Percentiles rank a stretch among this genome's conserved stretches.
Evolutionary conservation across 2,797 vertebrate genomes (phyloP).

Genomic region (Telmatherina bonti): DNA sequence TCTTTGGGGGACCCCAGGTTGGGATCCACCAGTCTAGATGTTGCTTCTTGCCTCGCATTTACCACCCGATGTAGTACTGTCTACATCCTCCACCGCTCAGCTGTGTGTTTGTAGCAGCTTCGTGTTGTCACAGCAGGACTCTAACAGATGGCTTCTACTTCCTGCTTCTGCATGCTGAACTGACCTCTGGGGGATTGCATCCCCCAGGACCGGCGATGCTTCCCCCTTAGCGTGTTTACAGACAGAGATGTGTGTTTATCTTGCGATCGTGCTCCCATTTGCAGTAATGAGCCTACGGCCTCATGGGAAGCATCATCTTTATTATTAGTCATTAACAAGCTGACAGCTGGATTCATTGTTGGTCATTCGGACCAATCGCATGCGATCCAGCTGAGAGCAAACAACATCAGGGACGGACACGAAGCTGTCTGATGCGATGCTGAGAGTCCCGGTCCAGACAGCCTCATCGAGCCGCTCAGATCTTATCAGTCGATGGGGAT

Average conservation of each 20-base stretch:
- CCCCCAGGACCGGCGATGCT: slow-evolving; percentile 43
- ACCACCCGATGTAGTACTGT: no score
- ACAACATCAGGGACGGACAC: no score
- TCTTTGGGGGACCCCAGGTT: no score
- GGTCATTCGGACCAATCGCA: neutral
- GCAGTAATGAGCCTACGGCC: slow-evolving; percentile 54
- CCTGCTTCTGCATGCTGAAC: slow-evolving; percentile 64
- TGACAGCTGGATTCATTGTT: slow-evolving; percentile 6
- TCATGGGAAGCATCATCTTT: slow-evolving; percentile 58
- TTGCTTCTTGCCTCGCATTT: no score
- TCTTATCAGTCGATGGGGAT: slow-evolving; percentile 13
- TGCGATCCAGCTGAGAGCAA: no score
- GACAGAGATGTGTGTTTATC: neutral
- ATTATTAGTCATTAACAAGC: slow-evolving; percentile 49
- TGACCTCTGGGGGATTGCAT: slow-evolving; percentile 69
- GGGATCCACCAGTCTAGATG: no score
- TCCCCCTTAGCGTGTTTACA: slow-evolving; percentile 9
- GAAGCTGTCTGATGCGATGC: no score
- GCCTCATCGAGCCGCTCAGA: slow-evolving; percentile 8
- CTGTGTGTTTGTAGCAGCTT: neutral
- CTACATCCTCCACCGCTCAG: no score
- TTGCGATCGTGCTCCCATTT: slow-evolving; percentile 27
- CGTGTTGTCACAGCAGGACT: slow-evolving; percentile 34
- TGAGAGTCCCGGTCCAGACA: neutral
- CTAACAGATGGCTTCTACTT: slow-evolving; percentile 66